A percentile compares a stretch with the other conserved stretches of the same genome.
phyloP scores from a whole-genome alignment of 2,888 invertebrate species.

The Hemicrepidius hirtus region DNA sequence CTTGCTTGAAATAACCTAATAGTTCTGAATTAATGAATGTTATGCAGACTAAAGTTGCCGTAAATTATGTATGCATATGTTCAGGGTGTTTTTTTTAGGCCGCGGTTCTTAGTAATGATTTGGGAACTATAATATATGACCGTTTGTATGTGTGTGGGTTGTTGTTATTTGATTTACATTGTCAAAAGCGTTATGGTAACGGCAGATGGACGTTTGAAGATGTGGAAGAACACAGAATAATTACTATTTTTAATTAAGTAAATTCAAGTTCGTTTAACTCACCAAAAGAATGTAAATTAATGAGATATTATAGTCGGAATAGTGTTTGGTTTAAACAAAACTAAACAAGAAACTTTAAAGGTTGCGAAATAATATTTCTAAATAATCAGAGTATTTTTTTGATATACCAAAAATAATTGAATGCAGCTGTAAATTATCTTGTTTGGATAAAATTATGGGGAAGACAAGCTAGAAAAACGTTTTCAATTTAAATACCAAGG shows the following conservation, averaged over 20 bases:
- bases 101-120: slow-evolving; percentile 33
- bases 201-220: slow-evolving; percentile 1
- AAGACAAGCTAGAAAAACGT: no score
- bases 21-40: slow-evolving; percentile 29
- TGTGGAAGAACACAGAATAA: neutral
- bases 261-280: no score
- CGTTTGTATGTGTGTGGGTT: slow-evolving; percentile 18
- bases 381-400: no score
- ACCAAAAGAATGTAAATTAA: no score
- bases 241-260: neutral
- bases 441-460: no score
- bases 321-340: no score
- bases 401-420: no score
- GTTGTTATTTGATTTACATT: slow-evolving; percentile 35
- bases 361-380: no score
- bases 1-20: slow-evolving; percentile 18
- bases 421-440: no score
- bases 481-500: no score
- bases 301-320: no score
- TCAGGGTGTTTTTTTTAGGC: slow-evolving; percentile 12
- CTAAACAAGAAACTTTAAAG: neutral
- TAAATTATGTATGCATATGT: slow-evolving; percentile 42
- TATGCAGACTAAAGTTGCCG: slow-evolving; percentile 29
- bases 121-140: slow-evolving; percentile 31
- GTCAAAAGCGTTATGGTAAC: slow-evolving; percentile 1